Base-by-base conservation (phyloP, 2,113 vertebrate species). In the Polypterus bichir region DNA sequence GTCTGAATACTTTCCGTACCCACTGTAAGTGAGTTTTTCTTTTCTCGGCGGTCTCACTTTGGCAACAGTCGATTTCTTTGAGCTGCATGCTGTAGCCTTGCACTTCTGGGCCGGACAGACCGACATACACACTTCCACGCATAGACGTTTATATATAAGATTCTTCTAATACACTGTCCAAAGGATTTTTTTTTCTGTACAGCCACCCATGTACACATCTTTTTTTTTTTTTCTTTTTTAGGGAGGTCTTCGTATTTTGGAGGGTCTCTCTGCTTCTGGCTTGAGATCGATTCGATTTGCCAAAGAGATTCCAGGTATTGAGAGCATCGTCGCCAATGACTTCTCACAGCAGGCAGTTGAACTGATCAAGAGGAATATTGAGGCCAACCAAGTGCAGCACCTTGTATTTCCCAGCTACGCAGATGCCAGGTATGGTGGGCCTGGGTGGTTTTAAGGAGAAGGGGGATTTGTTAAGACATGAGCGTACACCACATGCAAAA, bases 251-350 rank as follows among this genome's bases (percentile, higher is more conserved):
- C 75, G 74, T 1, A 84, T 97, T 6, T 76, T 97, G 66, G 94
- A 97, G 75, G 94, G 85, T 0, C 74, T 97, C 68, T 89, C 94
- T 0, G 94, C 94, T 2, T 97, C 93, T 0, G 94, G 93, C 1
- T 76, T 97, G 1, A 91, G 94, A 46, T 97, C 94, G 0, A 85
- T 97, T 6, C 89, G 94, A 4, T 97, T 97, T 1, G 90, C 91
- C 46, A 79, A 77, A 2, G 94, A 97, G 71, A 86, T 97, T 3
- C 94, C 94, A 0, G 94, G 94, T 3, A 83, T 97, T 7, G 75
- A 10, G 4, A 82, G 73, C 0, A 68, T 97, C 62, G 81, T 92
- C 8, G 91, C 94, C 70, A 94, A 92, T 1, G 94, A 97, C 66
- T 84, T 85, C 70, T 96, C 93, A 0, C 10, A 76, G 8, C 87